Percentiles rank a stretch among this genome's conserved stretches.
Evolutionary conservation across 2,797 vertebrate genomes (phyloP).

Genomic region (Mus spretus): DNA sequence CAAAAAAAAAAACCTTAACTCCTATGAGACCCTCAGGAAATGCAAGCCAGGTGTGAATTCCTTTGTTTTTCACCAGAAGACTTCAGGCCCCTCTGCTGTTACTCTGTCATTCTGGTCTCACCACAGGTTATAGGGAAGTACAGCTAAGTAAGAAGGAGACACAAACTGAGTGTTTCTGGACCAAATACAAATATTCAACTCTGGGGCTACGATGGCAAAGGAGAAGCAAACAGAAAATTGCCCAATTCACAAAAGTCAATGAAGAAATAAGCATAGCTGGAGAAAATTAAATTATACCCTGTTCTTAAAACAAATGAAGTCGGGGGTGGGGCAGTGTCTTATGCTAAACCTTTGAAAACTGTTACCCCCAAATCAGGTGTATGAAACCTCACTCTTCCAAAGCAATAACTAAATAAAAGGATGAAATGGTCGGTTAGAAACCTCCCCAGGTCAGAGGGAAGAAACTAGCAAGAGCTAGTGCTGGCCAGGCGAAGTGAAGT

Average conservation of each 20-base stretch:
- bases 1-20: neutral
- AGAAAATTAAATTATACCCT: neutral
- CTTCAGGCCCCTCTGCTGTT: neutral
- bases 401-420: neutral
- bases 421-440: neutral
- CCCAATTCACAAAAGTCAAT: neutral
- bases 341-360: slow-evolving; percentile 26
- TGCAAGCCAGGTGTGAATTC: slow-evolving; percentile 58
- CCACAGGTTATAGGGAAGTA: slow-evolving; percentile 47
- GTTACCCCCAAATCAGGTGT: neutral
- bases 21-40: slow-evolving; percentile 67
- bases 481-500: neutral
- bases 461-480: neutral
- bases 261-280: neutral
- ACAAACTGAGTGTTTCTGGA: slow-evolving; percentile 32
- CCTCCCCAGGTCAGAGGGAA: neutral
- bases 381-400: neutral
- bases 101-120: neutral
- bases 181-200: slow-evolving; percentile 49
- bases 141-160: slow-evolving; percentile 15
- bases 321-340: neutral
- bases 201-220: neutral
- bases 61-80: slow-evolving; percentile 53
- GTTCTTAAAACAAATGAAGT: neutral
- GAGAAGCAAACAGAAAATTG: slow-evolving; percentile 34